phyloP scores from a whole-genome alignment of 2,888 invertebrate genomes.

The Coelogynopora nodosa region DNA sequence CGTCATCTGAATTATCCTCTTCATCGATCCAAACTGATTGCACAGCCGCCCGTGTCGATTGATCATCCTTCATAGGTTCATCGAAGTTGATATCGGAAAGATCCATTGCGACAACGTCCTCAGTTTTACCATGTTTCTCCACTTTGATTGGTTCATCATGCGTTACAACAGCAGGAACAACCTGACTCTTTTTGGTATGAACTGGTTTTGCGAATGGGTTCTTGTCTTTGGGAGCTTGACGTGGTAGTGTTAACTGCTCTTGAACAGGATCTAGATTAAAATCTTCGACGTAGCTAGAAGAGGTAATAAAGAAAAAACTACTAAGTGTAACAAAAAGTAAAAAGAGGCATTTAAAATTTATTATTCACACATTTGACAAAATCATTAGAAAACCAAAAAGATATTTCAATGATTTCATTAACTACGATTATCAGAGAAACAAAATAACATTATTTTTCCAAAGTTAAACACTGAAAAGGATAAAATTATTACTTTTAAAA shows the following conservation, averaged over 20 bases:
- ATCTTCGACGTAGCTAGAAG: background rate
- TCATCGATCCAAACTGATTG: background rate
- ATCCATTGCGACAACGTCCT: slow-evolving; percentile 63
- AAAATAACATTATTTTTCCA: too few relatives aligned
- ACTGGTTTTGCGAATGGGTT: background rate
- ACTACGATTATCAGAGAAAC: too few relatives aligned
- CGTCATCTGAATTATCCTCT: background rate
- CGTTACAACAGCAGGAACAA: background rate
- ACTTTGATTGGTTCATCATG: slow-evolving; percentile 56
- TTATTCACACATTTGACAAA: too few relatives aligned
- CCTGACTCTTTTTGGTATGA: background rate
- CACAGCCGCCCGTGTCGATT: slow-evolving; percentile 64
- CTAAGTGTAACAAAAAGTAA: background rate
- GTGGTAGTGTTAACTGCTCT: background rate
- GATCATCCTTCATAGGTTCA: slow-evolving; percentile 61
- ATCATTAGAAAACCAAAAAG: too few relatives aligned
- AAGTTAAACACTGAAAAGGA: too few relatives aligned
- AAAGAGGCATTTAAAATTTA: too few relatives aligned
- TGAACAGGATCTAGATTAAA: background rate
- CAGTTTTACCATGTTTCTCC: too few relatives aligned
- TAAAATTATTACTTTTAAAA: too few relatives aligned
- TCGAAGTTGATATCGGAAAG: slow-evolving; percentile 36
- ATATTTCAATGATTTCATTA: too few relatives aligned
- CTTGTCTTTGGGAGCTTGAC: background rate
- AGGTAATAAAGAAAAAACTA: background rate